Conservation (phyloP, 2,113 vertebrate species). For the Sturnira hondurensis region DNA sequence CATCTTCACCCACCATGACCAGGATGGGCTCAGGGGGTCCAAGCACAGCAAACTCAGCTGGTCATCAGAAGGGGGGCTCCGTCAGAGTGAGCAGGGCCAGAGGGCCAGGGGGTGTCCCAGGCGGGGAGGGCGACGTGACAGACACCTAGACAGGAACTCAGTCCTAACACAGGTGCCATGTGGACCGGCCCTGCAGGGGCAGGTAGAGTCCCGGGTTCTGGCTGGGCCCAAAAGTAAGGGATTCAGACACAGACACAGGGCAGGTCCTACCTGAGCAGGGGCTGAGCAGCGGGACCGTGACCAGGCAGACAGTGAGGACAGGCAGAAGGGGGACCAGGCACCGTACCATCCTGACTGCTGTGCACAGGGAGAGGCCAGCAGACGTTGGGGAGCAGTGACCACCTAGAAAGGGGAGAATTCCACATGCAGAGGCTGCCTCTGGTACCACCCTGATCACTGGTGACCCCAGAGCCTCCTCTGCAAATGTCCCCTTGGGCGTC, state of each 20-base stretch:
- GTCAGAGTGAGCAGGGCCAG: neutral
- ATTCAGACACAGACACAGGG: neutral
- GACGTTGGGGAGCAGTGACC: neutral
- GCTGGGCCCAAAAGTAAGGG: neutral
- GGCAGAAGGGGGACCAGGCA: no score
- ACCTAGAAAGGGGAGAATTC: neutral
- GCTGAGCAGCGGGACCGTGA: neutral
- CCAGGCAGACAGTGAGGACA: neutral
- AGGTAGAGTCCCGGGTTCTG: neutral
- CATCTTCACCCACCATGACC: no score
- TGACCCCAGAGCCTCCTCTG: neutral
- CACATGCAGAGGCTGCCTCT: neutral
- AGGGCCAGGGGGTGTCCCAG: no score
- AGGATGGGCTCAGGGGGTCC: neutral
- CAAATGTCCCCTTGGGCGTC: neutral
- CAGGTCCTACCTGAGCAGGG: neutral
- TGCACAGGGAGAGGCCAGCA: neutral
- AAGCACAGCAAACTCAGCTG: neutral
- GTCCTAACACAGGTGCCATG: neutral
- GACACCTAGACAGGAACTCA: no score
- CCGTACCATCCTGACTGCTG: neutral
- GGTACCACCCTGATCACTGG: no score
- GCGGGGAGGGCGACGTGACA: no score
- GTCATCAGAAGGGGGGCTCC: neutral
- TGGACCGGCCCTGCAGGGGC: neutral